These are phyloP conservation scores for Platycheirus albimanus DNA, from an alignment of 2,888 invertebrate species.

Conservation along the genomic window DNA sequence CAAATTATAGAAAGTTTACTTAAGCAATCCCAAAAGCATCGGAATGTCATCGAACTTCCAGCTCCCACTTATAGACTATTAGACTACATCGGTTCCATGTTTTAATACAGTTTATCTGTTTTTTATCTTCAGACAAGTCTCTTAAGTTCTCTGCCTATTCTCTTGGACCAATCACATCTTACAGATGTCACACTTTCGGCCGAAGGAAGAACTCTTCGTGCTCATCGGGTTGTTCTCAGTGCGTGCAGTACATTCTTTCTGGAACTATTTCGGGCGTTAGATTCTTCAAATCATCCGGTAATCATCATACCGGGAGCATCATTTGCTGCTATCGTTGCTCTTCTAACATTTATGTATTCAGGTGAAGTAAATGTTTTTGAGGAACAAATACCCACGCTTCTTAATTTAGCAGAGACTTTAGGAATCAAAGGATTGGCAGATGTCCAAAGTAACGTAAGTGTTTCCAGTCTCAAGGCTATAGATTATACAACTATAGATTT, in stretches of 20 bases:
- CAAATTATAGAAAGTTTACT: too few species aligned
- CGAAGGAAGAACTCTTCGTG: conserved; percentile 91
- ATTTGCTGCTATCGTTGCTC: conserved; percentile 84
- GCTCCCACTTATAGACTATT: too few species aligned
- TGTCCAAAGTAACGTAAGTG: conserved; percentile 88
- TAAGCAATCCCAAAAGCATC: too few species aligned
- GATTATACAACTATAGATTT: too few species aligned
- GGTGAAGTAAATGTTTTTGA: conserved; percentile 94
- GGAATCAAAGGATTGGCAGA: conserved; percentile 92
- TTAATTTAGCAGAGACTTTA: conserved; percentile 90
- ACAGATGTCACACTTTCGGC: conserved; percentile 95
- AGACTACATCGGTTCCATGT: too few species aligned
- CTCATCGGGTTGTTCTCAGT: conserved; percentile 93
- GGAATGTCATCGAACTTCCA: too few species aligned
- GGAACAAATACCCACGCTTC: conserved; percentile 89
- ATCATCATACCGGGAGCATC: conserved; percentile 82
- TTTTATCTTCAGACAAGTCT: conserved; percentile 85
- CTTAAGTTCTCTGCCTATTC: conserved; percentile 89
- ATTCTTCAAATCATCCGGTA: conserved; percentile 82
- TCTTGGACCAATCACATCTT: conserved; percentile 91
- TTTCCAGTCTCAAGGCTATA: too few species aligned
- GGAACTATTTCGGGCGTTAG: conserved; percentile 87
- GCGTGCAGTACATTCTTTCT: conserved; percentile 96
- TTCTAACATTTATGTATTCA: conserved; percentile 94
- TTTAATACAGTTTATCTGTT: background rate